Conservation (phyloP, 1,140 invertebrate genomes). For the Trichonephila inaurata region DNA sequence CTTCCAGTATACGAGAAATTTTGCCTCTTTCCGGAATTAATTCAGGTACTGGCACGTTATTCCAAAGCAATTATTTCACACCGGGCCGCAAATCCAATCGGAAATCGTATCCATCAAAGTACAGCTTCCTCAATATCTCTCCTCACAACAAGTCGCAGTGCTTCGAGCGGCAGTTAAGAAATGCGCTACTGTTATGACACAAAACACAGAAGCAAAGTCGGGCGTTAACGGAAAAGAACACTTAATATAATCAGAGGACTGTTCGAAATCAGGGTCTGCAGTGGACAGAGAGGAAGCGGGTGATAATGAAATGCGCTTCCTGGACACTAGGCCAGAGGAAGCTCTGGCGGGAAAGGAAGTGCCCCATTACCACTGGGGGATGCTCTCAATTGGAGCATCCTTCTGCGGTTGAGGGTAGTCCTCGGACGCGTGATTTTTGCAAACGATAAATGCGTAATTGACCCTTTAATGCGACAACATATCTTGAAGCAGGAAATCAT, state of each 20-base stretch:
- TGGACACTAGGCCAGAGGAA: slow-evolving; percentile 21
- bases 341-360: slow-evolving; percentile 59
- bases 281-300: background rate
- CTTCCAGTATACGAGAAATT: background rate
- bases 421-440: background rate
- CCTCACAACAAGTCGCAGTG: background rate
- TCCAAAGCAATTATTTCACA: too few species aligned
- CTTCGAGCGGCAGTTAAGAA: background rate
- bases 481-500: slow-evolving; percentile 18
- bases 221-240: slow-evolving; percentile 19
- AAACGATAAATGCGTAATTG: slow-evolving; percentile 30
- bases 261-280: slow-evolving; percentile 44
- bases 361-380: slow-evolving; percentile 68
- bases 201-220: background rate
- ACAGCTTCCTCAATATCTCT: background rate
- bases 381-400: slow-evolving; percentile 71
- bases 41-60: too few species aligned
- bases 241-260: slow-evolving; percentile 3
- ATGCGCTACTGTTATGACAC: background rate
- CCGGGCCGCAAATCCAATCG: background rate
- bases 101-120: background rate
- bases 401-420: slow-evolving; percentile 23
- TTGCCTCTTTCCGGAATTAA: too few species aligned
- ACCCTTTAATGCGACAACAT: slow-evolving; percentile 18
- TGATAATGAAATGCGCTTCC: slow-evolving; percentile 63